Evolutionary conservation across 2,113 vertebrate genomes (phyloP), one percentile per base, ranked within the genome.

Genomic region (Chroicocephalus ridibundus): DNA sequence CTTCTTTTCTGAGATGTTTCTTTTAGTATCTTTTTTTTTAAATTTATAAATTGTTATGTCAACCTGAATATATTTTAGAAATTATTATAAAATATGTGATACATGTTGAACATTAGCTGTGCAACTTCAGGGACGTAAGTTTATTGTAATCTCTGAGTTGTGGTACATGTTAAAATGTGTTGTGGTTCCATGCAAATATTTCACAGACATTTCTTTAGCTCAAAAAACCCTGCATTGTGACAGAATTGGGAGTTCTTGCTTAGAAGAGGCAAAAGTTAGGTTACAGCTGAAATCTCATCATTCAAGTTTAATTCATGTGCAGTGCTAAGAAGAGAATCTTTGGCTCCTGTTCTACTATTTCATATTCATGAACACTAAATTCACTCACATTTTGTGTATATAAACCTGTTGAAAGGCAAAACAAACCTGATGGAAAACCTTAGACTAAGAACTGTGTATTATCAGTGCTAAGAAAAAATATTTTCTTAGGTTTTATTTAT

Each of bases 291-390:
- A 94, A 69, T 70, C 29, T 65, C 31, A 55, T 78, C 2, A 0
- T n/a, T 61, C 13, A 15, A 27, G 55, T 66, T 94, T 49, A 36
- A 71, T 44, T 51, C 1, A 4, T 44, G 34, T 54, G 13, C 64
- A 64, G 72, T 27, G 60, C 77, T 82, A 2, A 75, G 57, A 78
- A 54, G 74, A 76, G 85, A 88, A 93, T 89, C 74, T 92, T 52
- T 82, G 85, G 57, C 91, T 92, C 55, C 55, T 54, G 17, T 70
- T 81, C 61, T 64, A 47, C 60, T 69, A 0, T 83, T 97, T 94
- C 90, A 75, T 93, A 66, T 94, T 96, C 80, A 91, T 49, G 72
- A 94, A 80, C 74, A 85, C 74, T 87, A 76, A 94, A 91, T 93
- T 93, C 61, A 70, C 80, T 96, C 74, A 69, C 19, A 5, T 91